Percentiles rank a stretch among this genome's conserved stretches.
phyloP scores from a whole-genome alignment of 1,140 invertebrate species.

The Coptotermes formosanus region DNA sequence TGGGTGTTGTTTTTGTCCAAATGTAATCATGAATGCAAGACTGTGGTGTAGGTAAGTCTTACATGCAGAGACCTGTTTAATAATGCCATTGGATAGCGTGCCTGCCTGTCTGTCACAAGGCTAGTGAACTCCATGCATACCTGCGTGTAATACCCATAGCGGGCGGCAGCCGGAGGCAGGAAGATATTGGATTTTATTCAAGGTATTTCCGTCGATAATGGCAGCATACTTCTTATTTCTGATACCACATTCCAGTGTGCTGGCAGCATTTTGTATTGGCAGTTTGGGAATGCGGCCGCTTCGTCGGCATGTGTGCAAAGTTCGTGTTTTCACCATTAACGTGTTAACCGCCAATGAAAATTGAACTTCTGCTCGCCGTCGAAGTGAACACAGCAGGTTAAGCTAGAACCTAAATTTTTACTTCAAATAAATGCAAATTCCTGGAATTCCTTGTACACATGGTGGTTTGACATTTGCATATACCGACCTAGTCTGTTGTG shows the following conservation, averaged over 20 bases:
- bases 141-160: background rate
- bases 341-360: background rate
- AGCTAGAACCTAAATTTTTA: too few relatives aligned
- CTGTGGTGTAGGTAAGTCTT: too few relatives aligned
- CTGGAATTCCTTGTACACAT: too few relatives aligned
- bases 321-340: background rate
- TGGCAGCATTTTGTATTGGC: background rate
- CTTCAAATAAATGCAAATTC: too few relatives aligned
- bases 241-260: background rate
- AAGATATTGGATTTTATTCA: constrained; percentile 4
- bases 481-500: too few relatives aligned
- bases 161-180: too few relatives aligned
- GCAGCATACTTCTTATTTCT: background rate
- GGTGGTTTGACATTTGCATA: too few relatives aligned
- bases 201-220: background rate
- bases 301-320: background rate
- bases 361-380: background rate
- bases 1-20: too few relatives aligned
- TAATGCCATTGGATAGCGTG: background rate
- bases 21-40: too few relatives aligned
- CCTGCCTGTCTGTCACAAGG: background rate
- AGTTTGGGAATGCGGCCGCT: background rate
- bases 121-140: background rate
- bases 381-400: too few relatives aligned
- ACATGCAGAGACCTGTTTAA: too few relatives aligned